These are phyloP conservation scores for Holcopasites calliopsidis DNA, from an alignment of 1,140 invertebrate genomes.

Conservation along the genomic window DNA sequence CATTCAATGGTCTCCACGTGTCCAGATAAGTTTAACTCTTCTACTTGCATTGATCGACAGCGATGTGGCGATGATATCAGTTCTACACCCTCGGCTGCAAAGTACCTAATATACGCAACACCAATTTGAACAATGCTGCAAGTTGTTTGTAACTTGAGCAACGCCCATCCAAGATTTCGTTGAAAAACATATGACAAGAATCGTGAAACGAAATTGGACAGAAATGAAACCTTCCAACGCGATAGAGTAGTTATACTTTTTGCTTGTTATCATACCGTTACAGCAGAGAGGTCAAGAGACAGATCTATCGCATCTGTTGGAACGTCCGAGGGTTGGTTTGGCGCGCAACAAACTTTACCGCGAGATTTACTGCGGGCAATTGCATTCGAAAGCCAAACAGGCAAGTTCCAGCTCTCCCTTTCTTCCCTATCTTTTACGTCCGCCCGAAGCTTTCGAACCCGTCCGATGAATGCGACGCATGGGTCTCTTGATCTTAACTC, in stretches of 20 bases:
- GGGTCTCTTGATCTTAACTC: conserved; percentile 50
- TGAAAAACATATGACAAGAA: neutral
- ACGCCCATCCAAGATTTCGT: no score
- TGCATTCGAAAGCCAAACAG: conserved; percentile 63
- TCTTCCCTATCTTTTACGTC: neutral
- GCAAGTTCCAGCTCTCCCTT: conserved; percentile 19
- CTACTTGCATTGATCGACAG: no score
- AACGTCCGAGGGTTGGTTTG: conserved; percentile 27
- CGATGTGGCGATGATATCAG: no score
- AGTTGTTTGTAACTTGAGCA: no score
- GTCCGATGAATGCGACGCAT: neutral
- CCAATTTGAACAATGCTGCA: no score
- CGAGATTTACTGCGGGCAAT: conserved; percentile 65
- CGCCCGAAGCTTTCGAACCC: neutral
- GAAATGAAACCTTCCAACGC: neutral
- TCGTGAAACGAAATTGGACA: neutral
- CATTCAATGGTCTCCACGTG: neutral
- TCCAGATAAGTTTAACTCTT: no score
- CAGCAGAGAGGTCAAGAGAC: conserved; percentile 37
- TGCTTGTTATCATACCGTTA: conserved; percentile 29
- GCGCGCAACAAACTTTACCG: conserved; percentile 66
- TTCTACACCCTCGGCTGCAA: no score
- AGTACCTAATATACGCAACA: no score
- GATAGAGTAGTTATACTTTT: neutral
- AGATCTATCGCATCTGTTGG: conserved; percentile 43